phyloP scores from a whole-genome alignment of 2,113 vertebrate genomes.

The Eudyptes chrysolophus region DNA sequence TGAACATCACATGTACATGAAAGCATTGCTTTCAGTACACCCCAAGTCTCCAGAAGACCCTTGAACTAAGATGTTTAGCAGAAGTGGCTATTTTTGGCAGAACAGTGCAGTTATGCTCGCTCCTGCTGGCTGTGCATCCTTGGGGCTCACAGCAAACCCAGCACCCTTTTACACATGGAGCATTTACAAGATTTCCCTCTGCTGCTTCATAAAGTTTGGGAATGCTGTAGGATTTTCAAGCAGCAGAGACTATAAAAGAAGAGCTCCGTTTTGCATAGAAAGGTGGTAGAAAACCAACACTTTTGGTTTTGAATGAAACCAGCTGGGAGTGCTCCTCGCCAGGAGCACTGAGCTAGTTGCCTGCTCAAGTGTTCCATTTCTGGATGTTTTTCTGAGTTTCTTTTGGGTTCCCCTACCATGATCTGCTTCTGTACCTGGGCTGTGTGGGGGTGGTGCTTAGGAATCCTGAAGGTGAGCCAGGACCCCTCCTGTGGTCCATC shows the following conservation, averaged over 20 bases:
- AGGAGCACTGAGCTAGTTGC: background rate
- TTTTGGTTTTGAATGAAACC: background rate
- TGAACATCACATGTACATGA: background rate
- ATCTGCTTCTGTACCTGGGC: background rate
- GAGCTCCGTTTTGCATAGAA: background rate
- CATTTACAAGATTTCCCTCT: background rate
- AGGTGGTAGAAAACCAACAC: fast-evolving
- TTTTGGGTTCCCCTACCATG: fast-evolving
- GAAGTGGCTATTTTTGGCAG: background rate
- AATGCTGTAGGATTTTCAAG: background rate
- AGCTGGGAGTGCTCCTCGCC: background rate
- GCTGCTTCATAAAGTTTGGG: background rate
- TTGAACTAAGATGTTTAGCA: background rate
- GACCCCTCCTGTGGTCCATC: background rate
- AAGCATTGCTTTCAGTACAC: background rate
- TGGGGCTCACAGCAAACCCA: background rate
- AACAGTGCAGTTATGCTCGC: fast-evolving
- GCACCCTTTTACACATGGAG: fast-evolving
- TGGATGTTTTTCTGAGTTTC: background rate
- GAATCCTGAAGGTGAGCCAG: background rate
- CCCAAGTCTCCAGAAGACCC: background rate
- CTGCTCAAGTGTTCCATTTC: background rate
- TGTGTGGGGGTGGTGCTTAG: background rate
- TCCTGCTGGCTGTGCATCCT: background rate
- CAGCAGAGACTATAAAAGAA: background rate